Conservation (phyloP, 2,888 invertebrate genomes). For the Salticus scenicus region DNA sequence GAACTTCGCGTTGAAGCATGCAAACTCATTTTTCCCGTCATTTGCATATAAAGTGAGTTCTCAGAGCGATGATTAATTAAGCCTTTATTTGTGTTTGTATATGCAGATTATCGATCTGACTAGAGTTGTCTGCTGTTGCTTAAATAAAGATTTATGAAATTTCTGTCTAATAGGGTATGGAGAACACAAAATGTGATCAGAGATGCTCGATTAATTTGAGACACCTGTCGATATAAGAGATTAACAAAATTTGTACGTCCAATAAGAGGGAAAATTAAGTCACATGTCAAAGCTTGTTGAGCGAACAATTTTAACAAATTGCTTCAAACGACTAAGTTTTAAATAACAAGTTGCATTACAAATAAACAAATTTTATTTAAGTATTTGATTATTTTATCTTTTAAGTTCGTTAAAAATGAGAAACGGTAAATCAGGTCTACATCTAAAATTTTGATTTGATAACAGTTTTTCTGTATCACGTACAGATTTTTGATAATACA, state of each 20-base stretch:
- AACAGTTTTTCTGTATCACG: too few species aligned
- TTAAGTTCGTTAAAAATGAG: too few species aligned
- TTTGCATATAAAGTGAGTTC: constrained; percentile 35
- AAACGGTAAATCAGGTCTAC: too few species aligned
- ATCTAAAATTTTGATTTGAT: too few species aligned
- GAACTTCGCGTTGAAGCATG: constrained; percentile 27
- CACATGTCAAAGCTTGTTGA: constrained; percentile 14
- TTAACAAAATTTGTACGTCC: constrained; percentile 9
- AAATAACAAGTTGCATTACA: too few species aligned
- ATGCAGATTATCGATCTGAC: constrained; percentile 28
- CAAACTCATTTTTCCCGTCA: constrained; percentile 35
- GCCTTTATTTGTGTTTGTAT: constrained; percentile 45
- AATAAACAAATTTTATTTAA: too few species aligned
- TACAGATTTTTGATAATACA: too few species aligned
- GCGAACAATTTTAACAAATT: too few species aligned
- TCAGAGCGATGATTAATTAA: constrained; percentile 32
- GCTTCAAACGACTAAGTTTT: too few species aligned
- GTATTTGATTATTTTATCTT: too few species aligned
- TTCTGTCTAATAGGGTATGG: background rate
- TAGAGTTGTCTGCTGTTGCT: constrained; percentile 23
- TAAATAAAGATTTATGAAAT: constrained; percentile 48
- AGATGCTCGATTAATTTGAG: constrained; percentile 38
- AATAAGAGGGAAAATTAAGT: background rate
- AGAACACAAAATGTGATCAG: constrained; percentile 48
- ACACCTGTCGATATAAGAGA: constrained; percentile 45